A percentile compares a stretch with the other conserved stretches of the same genome.
These are phyloP conservation scores for Drosophila malerkotliana DNA, from an alignment of 1,140 invertebrate species.

Conservation along the genomic window DNA sequence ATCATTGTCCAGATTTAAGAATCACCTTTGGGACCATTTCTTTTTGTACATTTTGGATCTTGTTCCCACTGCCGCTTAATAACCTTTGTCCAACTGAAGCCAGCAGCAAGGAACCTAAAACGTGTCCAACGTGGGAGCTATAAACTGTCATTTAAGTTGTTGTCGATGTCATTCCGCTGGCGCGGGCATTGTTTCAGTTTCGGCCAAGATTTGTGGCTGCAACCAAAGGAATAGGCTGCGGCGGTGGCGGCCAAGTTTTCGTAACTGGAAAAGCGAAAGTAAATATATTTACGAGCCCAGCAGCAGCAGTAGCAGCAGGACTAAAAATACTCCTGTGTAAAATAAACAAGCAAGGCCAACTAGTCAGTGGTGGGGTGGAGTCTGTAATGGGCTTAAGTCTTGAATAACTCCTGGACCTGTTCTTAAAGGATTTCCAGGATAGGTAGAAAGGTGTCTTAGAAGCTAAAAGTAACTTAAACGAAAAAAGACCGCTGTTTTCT, in stretches of 20 bases:
- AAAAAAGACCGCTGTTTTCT: too few species aligned
- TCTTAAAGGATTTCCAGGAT: slow-evolving; percentile 34
- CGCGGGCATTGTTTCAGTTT: slow-evolving; percentile 47
- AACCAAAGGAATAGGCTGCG: slow-evolving; percentile 32
- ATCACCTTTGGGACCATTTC: not conserved
- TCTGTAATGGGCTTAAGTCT: slow-evolving; percentile 45
- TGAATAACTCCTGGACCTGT: not conserved
- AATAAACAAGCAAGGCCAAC: slow-evolving; percentile 66
- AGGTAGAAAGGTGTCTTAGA: too few species aligned
- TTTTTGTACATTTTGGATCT: slow-evolving; percentile 19
- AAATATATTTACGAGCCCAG: slow-evolving; percentile 75
- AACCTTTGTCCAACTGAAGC: slow-evolving; percentile 63
- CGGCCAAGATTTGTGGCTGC: slow-evolving; percentile 71
- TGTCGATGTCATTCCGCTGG: slow-evolving; percentile 74
- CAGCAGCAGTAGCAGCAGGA: slow-evolving; percentile 31
- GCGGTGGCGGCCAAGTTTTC: slow-evolving; percentile 50
- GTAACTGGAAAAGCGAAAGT: slow-evolving; percentile 68
- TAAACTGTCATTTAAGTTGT: slow-evolving; percentile 82
- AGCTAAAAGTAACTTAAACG: too few species aligned
- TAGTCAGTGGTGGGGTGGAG: slow-evolving; percentile 12
- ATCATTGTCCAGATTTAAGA: too few species aligned
- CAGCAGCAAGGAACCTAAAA: slow-evolving; percentile 19
- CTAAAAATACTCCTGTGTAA: slow-evolving; percentile 73
- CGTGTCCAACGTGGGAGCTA: slow-evolving; percentile 76
- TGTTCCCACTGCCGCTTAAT: slow-evolving; percentile 58